A percentile compares a stretch with the other conserved stretches of the same genome.
These are phyloP conservation scores for Drosophila nr. perissopoda DNA, from an alignment of 2,888 invertebrate genomes.

Conservation along the genomic window DNA sequence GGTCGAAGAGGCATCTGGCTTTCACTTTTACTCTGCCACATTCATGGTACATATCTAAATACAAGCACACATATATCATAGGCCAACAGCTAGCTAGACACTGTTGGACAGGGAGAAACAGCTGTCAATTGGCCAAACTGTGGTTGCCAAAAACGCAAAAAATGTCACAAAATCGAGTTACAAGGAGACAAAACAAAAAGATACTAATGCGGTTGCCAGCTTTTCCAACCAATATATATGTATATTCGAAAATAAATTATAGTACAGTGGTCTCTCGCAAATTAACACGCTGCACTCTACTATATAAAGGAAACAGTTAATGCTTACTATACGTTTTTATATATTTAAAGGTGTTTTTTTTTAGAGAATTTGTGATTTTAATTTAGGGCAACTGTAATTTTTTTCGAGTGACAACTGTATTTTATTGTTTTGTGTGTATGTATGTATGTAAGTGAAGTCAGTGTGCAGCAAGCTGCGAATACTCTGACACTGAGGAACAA, in stretches of 20 bases:
- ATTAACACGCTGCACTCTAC: neutral
- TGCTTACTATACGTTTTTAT: neutral
- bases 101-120: neutral
- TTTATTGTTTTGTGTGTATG: neutral
- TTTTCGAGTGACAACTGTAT: neutral
- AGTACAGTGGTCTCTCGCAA: constrained; percentile 7
- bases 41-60: neutral
- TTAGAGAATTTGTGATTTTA: constrained; percentile 4
- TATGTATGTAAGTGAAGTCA: neutral
- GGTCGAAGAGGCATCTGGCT: neutral
- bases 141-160: constrained; percentile 34
- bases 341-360: neutral
- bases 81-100: constrained; percentile 6
- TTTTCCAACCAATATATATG: neutral
- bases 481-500: constrained; percentile 57
- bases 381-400: neutral
- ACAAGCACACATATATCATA: constrained; percentile 16
- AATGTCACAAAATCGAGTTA: constrained; percentile 45
- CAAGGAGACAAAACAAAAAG: constrained; percentile 14
- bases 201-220: constrained; percentile 20
- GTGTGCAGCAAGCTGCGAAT: constrained; percentile 34
- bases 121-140: constrained; percentile 33
- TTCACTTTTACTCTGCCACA: neutral
- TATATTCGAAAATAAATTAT: neutral
- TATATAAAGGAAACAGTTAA: neutral